Percentiles rank a stretch among this genome's conserved stretches.
These are phyloP conservation scores for Larimichthys polyactis DNA, from an alignment of 2,113 vertebrate species.

Conservation along the genomic window DNA sequence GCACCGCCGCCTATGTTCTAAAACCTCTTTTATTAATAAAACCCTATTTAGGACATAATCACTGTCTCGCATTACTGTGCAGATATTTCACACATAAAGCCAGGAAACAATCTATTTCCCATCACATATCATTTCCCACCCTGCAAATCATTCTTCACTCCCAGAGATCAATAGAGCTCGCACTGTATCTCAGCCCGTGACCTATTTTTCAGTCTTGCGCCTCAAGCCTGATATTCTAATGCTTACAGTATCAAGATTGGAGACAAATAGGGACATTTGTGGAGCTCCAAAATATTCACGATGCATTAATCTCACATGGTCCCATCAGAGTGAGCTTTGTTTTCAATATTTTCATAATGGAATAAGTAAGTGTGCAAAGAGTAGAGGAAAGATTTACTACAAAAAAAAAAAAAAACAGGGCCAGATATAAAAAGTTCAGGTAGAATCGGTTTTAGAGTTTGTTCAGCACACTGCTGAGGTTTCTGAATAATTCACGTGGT, in stretches of 20 bases:
- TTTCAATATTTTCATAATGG: constrained; percentile 21
- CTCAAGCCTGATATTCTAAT: constrained; percentile 51
- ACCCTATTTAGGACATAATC: constrained; percentile 23
- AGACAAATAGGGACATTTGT: constrained; percentile 45
- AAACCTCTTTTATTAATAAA: constrained; percentile 38
- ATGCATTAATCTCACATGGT: constrained; percentile 33
- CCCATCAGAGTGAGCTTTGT: not conserved
- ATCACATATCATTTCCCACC: constrained; percentile 48
- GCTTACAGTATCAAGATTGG: constrained; percentile 37
- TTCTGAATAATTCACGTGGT: constrained; percentile 75
- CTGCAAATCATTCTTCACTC: constrained; percentile 34
- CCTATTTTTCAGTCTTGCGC: constrained; percentile 62
- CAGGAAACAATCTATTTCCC: constrained; percentile 39
- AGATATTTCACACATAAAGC: constrained; percentile 30
- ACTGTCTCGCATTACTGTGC: not conserved
- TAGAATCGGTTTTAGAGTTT: constrained; percentile 60
- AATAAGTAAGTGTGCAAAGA: not conserved
- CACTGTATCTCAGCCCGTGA: constrained; percentile 47
- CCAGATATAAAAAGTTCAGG: constrained; percentile 61
- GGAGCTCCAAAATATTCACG: constrained; percentile 8
- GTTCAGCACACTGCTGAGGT: constrained; percentile 63
- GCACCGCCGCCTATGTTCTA: not conserved
- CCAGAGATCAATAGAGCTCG: constrained; percentile 59
- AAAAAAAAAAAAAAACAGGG: not conserved
- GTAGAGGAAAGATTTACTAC: not conserved